Conservation (phyloP, 2,888 invertebrate genomes). For the Patella ulyssiponensis region DNA sequence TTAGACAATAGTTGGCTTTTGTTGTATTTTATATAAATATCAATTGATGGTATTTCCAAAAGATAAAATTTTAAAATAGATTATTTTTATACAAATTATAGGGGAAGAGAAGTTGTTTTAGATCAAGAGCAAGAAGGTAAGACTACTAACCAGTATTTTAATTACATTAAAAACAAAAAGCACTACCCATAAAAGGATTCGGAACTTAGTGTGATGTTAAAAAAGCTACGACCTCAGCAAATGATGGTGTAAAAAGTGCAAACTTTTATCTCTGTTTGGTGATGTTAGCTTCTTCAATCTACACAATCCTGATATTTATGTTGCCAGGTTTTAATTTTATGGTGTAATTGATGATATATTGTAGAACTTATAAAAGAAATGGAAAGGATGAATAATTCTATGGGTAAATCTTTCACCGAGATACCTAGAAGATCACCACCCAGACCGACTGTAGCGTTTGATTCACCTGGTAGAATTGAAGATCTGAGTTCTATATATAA, state of each 20-base stretch:
- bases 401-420: slow-evolving; percentile 49
- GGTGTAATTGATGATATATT: not conserved
- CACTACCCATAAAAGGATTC: too few species aligned
- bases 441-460: slow-evolving; percentile 29
- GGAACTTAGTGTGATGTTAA: too few species aligned
- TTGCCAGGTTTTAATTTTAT: not conserved
- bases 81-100: not conserved
- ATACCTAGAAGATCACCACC: slow-evolving; percentile 44
- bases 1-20: too few species aligned
- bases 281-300: too few species aligned
- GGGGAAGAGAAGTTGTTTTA: slow-evolving; percentile 1
- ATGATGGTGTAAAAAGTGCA: too few species aligned
- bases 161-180: too few species aligned
- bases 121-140: slow-evolving; percentile 2
- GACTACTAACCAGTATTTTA: not conserved
- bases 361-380: slow-evolving; percentile 8
- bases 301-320: not conserved
- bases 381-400: slow-evolving; percentile 20
- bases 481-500: slow-evolving; percentile 63
- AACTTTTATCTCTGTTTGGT: too few species aligned
- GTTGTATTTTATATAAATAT: too few species aligned
- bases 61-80: too few species aligned
- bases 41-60: too few species aligned
- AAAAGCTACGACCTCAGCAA: too few species aligned
- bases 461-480: slow-evolving; percentile 50